Base-by-base conservation (phyloP, 2,113 vertebrate species). In the Morone saxatilis region DNA sequence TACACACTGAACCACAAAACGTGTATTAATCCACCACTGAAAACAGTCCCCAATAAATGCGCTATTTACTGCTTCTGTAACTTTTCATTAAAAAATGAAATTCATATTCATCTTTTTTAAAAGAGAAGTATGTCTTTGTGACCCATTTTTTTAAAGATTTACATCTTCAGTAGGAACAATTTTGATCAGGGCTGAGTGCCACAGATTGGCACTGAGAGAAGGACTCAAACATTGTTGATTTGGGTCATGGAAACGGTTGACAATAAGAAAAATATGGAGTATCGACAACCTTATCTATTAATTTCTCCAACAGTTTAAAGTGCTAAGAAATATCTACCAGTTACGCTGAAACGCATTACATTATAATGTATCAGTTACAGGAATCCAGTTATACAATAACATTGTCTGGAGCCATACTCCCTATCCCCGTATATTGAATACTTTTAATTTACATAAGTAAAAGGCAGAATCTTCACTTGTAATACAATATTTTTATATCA, bases 91-190 rank as follows among this genome's bases (percentile, higher is more conserved):
- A 31, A 31, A 31, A 31, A 31, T 31, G 2, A 31, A 31, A 31
- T 31, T 31, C 31, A 31, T 31, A 31, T 31, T 31, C 31, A 31
- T 31, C 31, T 31, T 31, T 31, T 31, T 31, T 31, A 2, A 31
- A 31, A 25, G 25, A 25, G 25, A 25, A 25, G 38, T 43, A 11
- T 63, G 36, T 78, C 17, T 41, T 41, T 25, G 31, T 56, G 65
- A 63, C 72, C 48, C 54, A 63, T 70, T 82, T 31, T 25, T 71
- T 53, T n/a, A 61, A 75, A 67, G 53, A 81, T 67, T 67, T 48
- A n/a, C 69, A 81, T 73, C 7, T 74, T 68, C 62, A 54, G 48
- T 16, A 25, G 50, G 38, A 65, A 57, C 20, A 65, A 40, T 53
- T 65, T 40, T 19, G 57, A 14, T 70, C 6, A 1, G 25, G 38